Evolutionary conservation across 2,888 invertebrate species (phyloP), one percentile per base, ranked within the genome.

Genomic region (Nebria salina): DNA sequence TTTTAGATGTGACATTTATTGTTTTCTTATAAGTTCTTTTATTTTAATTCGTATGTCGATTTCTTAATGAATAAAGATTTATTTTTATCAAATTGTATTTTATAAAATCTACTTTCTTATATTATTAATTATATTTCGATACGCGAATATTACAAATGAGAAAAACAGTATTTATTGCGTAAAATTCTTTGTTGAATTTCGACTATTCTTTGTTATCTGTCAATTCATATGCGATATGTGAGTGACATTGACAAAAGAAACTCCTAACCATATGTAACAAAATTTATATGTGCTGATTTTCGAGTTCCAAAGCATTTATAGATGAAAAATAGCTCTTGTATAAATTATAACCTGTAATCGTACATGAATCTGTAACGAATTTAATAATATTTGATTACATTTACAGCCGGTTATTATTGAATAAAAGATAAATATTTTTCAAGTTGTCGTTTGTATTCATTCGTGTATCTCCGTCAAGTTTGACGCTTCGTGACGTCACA

Each of bases 401-500:
- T 74, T 65, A 25, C 74, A 64, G 65, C 64, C 25, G 66, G 66
- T 78, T 78, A 54, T 54, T 54, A 54, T 54, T 20, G 70, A 70
- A 15, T 70, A 25, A 70, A 26, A 70, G 11, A 34, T 70, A 25
- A 70, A 70, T 34, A 70, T 70, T 70, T 25, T 70, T 70, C 70
- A 70, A 26, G 34, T 70, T 34, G 70, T 25, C 34, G 70, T 26
- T 70, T 73, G 73, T 73, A 43, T 65, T 15, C 54, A 72, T 81
- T 81, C 81, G 81, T 81, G 81, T 73, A 76, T 81, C 73, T 81
- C 66, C 81, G 81, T 76, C 65, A 25, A 73, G 73, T 76, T 81
- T 81, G 80, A 80, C 80, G 76, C 76, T 76, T 76, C 77, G 82
- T 82, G 77, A 83, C 83, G 85, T 87, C 87, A 88, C 87, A 88